Evolutionary conservation across 2,113 vertebrate genomes (phyloP).

Genomic region (Chloropsis hardwickii): DNA sequence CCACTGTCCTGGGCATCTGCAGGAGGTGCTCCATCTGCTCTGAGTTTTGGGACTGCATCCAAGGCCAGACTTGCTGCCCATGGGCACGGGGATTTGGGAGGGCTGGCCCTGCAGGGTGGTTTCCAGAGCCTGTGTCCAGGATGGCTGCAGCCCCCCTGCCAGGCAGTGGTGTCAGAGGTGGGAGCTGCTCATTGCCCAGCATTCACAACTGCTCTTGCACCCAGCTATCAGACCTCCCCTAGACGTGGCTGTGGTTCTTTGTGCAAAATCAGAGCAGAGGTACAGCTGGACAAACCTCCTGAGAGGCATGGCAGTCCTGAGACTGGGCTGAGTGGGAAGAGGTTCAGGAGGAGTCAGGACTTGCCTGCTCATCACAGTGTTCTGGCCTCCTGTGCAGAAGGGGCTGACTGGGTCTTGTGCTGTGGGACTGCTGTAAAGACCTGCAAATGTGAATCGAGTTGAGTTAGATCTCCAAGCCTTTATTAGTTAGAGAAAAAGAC

Average conservation of each 20-base stretch:
- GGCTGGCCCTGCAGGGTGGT: background rate
- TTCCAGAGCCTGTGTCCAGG: background rate
- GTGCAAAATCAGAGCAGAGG: background rate
- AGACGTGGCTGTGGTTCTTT: fast-evolving
- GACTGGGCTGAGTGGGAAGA: background rate
- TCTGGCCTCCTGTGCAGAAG: background rate
- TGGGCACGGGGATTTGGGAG: fast-evolving
- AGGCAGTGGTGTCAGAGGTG: fast-evolving
- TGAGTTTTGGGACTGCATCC: background rate
- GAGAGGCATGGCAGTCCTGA: background rate
- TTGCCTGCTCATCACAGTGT: fast-evolving
- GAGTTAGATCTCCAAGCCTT: background rate
- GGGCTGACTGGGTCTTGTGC: background rate
- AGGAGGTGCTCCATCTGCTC: background rate
- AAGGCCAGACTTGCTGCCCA: background rate
- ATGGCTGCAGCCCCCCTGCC: background rate
- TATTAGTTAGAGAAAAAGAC: background rate
- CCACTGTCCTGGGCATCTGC: background rate
- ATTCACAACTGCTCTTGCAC: background rate
- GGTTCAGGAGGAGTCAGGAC: background rate
- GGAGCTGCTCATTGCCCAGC: background rate
- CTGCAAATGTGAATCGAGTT: background rate
- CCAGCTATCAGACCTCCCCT: background rate
- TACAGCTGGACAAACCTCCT: background rate
- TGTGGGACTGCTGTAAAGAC: background rate